Evolutionary conservation across 2,113 vertebrate species (phyloP).

Genomic region (Neofelis nebulosa): DNA sequence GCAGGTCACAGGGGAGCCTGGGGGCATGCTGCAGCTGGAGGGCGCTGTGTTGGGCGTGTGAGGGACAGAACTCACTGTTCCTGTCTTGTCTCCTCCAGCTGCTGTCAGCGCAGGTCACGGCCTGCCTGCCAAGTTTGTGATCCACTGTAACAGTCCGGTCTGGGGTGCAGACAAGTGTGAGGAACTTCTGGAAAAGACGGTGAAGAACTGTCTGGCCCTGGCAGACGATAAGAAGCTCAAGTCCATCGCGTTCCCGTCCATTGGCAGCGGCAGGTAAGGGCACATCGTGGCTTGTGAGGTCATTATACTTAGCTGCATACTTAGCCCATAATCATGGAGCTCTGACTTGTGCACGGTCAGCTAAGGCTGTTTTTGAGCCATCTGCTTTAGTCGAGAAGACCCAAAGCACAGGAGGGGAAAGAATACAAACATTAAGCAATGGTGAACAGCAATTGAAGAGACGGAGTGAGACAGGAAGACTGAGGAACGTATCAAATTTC

Average conservation of each 20-base stretch:
- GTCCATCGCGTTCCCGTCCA: constrained; percentile 97
- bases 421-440: background rate
- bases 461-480: background rate
- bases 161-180: constrained; percentile 98
- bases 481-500: background rate
- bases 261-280: constrained; percentile 96
- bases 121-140: constrained; percentile 97
- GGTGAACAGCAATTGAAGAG: background rate
- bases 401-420: background rate
- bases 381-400: background rate
- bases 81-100: constrained; percentile 84
- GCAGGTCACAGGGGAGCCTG: background rate
- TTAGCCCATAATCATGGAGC: accelerated
- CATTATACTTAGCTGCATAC: background rate
- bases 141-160: constrained; percentile 97
- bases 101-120: constrained; percentile 92
- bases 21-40: accelerated
- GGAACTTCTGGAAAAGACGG: constrained; percentile 97
- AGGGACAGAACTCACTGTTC: constrained; percentile 29
- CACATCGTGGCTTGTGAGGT: accelerated
- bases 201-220: constrained; percentile 98
- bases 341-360: background rate
- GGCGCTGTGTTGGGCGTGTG: background rate
- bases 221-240: constrained; percentile 99
- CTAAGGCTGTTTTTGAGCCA: background rate